phyloP scores from a whole-genome alignment of 2,113 vertebrate species.

The Vanacampus margaritifer region DNA sequence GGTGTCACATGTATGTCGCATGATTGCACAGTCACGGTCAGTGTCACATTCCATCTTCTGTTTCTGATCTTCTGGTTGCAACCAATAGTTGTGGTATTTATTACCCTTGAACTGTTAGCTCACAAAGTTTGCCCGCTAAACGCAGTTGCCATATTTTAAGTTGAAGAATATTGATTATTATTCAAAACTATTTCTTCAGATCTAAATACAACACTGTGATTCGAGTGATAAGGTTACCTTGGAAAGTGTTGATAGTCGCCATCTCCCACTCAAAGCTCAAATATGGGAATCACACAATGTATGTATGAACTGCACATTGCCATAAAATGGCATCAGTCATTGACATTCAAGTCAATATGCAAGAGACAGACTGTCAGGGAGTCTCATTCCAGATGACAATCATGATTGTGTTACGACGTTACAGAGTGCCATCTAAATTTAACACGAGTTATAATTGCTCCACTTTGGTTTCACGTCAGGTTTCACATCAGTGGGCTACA shows the following conservation, averaged over 20 bases:
- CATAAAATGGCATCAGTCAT: not conserved
- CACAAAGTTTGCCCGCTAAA: not conserved
- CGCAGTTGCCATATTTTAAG: not conserved
- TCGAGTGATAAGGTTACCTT: not conserved
- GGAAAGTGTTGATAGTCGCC: not conserved
- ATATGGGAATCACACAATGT: not conserved
- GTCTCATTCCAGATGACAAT: not conserved
- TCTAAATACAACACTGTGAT: not conserved
- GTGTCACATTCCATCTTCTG: constrained; percentile 7
- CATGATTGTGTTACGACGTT: not conserved
- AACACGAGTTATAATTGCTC: not conserved
- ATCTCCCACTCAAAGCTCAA: not conserved
- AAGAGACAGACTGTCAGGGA: not conserved
- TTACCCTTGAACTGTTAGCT: not conserved
- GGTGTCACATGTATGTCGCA: not conserved
- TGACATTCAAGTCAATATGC: not conserved
- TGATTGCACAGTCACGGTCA: constrained; percentile 12
- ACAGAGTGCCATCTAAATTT: not conserved
- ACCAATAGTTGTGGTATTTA: not conserved
- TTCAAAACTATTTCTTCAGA: not conserved
- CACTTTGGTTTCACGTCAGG: not conserved
- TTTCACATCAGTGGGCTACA: not conserved
- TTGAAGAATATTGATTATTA: not conserved
- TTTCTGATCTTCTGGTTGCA: not conserved
- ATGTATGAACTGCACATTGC: not conserved